Evolutionary conservation across 2,888 invertebrate species (phyloP), one percentile per base, ranked within the genome.

Genomic region (Pollenia angustigena): DNA sequence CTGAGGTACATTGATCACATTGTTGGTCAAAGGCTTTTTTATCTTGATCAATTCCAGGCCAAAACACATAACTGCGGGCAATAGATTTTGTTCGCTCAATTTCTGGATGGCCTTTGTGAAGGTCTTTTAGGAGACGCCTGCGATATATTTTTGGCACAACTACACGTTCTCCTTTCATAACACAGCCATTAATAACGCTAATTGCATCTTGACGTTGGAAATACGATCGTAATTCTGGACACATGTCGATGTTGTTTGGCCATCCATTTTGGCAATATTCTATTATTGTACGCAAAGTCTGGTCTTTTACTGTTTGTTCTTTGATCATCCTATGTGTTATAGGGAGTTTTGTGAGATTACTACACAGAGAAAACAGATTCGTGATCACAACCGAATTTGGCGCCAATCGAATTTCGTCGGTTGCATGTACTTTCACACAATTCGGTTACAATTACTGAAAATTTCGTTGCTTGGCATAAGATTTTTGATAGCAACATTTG

Each of bases 1-100:
- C 85, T 50, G 75, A 60, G 66, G 88, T 85, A 87, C 64, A 64
- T 64, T 64, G 62, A 44, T n/a, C 44, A 46, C 48, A 66, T 40
- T 58, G 14, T 58, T 40, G 40, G 9, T 40, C 58, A 58, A 56
- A 14, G 32, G 12, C 40, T 40, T 58, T 58, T 14, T n/a, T 32
- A n/a, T n/a, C 32, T 9, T 58, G n/a, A 14, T 32, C 32, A 58
- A 58, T 58, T 9, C 54, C 44, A 10, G n/a, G 40, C 40, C 60
- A 60, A 32, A 32, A 60, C 9, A 60, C 64, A 23, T 46, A 66
- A 18, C 46, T 50, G 23, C 68, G 44, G n/a, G 16, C 44, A 11
- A 62, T 62, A 11, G 62, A 44, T 62, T 62, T 62, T 44, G 64
- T 64, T 46, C 18, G 64, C 18, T 64, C 64, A 46, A 64, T 64